Conservation (phyloP, 2,888 invertebrate species). For the Eudemis profundana region DNA sequence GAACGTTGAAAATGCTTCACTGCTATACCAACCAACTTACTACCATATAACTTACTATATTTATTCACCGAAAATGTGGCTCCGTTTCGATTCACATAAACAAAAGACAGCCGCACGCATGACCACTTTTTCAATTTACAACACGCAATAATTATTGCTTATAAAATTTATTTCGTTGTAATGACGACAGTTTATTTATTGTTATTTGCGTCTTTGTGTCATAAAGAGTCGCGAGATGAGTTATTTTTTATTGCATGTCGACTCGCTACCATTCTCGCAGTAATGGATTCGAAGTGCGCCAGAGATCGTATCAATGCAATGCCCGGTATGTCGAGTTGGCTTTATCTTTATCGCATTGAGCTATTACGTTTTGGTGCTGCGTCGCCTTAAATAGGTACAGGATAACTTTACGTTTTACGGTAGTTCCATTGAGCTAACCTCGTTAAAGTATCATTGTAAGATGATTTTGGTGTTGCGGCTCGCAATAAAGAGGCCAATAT, state of each 20-base stretch:
- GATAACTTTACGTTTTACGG: conserved; percentile 9
- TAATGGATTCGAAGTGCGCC: conserved; percentile 36
- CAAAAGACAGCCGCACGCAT: background rate
- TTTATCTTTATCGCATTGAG: conserved; percentile 29
- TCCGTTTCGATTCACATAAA: conserved; percentile 11
- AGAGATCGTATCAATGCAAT: conserved; percentile 30
- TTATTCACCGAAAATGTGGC: conserved; percentile 8
- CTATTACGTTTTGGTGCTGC: conserved; percentile 17
- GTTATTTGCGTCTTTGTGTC: conserved; percentile 37
- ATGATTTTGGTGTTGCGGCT: background rate
- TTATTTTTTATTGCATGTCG: conserved; percentile 41
- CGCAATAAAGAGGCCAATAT: too few relatives aligned
- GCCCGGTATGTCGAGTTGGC: conserved; percentile 26
- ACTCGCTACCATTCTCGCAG: conserved; percentile 28
- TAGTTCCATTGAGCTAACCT: background rate
- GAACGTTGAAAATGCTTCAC: too few relatives aligned
- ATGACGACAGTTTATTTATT: conserved; percentile 42
- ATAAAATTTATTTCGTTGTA: conserved; percentile 37
- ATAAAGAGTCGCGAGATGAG: conserved; percentile 39
- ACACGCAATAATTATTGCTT: conserved; percentile 33
- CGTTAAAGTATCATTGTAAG: background rate
- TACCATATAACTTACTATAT: background rate
- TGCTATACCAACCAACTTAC: too few relatives aligned
- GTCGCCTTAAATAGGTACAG: conserved; percentile 18
- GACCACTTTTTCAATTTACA: conserved; percentile 26